These are phyloP conservation scores for Luscinia luscinia DNA, from an alignment of 2,797 vertebrate species.

Conservation along the genomic window DNA sequence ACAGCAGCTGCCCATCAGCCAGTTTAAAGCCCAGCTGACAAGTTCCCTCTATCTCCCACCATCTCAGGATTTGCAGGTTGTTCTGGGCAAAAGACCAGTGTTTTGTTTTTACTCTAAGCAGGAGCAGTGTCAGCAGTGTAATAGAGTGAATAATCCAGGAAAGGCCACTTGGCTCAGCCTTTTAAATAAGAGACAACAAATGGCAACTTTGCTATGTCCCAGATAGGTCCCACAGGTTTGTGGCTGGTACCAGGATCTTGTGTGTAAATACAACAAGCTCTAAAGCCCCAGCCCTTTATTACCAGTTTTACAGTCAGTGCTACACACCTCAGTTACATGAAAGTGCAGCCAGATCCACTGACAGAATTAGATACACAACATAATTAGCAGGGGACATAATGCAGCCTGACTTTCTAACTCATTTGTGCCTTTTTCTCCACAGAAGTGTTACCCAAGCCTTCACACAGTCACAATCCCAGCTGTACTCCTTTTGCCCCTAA, in stretches of 20 bases:
- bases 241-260: neutral
- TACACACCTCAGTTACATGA: accelerated
- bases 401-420: neutral
- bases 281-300: neutral
- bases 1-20: neutral
- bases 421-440: neutral
- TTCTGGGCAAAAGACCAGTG: neutral
- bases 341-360: too few species aligned
- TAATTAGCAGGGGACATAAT: neutral
- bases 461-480: neutral
- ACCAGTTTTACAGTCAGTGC: neutral
- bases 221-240: neutral
- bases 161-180: neutral
- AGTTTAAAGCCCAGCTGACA: neutral
- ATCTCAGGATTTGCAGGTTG: neutral
- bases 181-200: neutral
- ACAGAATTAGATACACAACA: neutral
- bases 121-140: neutral
- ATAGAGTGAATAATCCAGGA: neutral
- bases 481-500: neutral
- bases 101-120: neutral
- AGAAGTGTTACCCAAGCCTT: neutral
- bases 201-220: neutral
- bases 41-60: neutral
- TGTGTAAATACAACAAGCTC: neutral